These are phyloP conservation scores for Anthoscopus minutus DNA, from an alignment of 2,113 vertebrate species.

Conservation along the genomic window DNA sequence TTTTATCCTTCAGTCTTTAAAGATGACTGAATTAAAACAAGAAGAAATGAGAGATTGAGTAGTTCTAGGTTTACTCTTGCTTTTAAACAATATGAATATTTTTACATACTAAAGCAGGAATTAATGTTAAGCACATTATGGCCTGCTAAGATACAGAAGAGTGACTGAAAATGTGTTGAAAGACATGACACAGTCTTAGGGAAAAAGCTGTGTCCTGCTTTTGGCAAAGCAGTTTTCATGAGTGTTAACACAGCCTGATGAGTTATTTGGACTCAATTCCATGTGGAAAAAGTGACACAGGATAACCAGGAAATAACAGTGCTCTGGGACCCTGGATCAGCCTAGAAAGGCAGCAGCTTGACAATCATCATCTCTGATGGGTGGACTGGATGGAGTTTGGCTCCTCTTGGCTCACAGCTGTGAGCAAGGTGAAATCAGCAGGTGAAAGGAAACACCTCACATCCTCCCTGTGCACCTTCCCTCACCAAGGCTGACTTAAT, in stretches of 20 bases:
- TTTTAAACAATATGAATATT: neutral
- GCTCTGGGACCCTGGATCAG: fast-evolving
- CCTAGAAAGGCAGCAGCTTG: neutral
- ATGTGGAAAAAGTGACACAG: neutral
- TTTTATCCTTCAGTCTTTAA: neutral
- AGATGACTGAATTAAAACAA: neutral
- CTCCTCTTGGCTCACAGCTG: neutral
- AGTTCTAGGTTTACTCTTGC: neutral
- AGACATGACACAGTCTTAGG: slow-evolving; percentile 33
- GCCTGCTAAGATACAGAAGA: slow-evolving; percentile 2
- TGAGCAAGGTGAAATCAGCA: neutral
- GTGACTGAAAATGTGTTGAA: slow-evolving; percentile 52
- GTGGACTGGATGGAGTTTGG: neutral
- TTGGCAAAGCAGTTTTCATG: neutral
- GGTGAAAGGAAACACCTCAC: neutral
- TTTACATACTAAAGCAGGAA: slow-evolving; percentile 28
- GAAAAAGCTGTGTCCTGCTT: slow-evolving; percentile 14
- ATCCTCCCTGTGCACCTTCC: neutral
- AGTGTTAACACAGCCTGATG: neutral
- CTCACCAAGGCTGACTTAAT: neutral
- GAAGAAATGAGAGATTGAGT: neutral
- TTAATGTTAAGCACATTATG: slow-evolving; percentile 35
- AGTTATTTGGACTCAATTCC: neutral
- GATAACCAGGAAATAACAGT: neutral
- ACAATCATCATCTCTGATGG: fast-evolving